Evolutionary conservation across 2,113 vertebrate species (phyloP).

Genomic region (Tor tambroides): DNA sequence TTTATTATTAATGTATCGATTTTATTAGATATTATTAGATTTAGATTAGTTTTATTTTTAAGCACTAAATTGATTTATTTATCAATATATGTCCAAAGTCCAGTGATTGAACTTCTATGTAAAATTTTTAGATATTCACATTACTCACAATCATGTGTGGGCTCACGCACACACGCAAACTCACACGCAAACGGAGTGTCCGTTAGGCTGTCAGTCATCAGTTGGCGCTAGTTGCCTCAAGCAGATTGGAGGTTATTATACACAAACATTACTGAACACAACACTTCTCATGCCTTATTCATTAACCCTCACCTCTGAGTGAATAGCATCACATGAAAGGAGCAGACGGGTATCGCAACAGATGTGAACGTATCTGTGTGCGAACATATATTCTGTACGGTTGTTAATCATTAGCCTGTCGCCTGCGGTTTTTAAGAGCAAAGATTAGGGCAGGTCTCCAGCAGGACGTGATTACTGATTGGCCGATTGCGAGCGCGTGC

Average conservation of each 20-base stretch:
- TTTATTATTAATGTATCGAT: too few relatives aligned
- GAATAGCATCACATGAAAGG: constrained; percentile 41
- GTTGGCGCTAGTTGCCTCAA: constrained; percentile 39
- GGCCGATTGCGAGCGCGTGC: constrained; percentile 56
- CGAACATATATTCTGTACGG: constrained; percentile 42
- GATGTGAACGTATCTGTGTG: constrained; percentile 51
- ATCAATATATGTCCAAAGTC: neutral
- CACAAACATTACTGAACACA: constrained; percentile 61
- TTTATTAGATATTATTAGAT: too few relatives aligned
- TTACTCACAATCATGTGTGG: neutral
- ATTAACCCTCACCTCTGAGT: constrained; percentile 60
- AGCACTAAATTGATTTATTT: too few relatives aligned
- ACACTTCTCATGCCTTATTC: constrained; percentile 65
- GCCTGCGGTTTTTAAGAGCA: constrained; percentile 59
- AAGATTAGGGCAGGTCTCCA: constrained; percentile 61
- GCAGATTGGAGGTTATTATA: constrained; percentile 60
- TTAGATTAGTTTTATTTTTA: too few relatives aligned
- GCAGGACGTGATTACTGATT: constrained; percentile 66
- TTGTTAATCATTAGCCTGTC: constrained; percentile 67
- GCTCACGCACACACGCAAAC: constrained; percentile 37
- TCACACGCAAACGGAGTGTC: constrained; percentile 23
- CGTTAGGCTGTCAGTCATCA: constrained; percentile 50
- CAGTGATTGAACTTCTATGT: neutral
- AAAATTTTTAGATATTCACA: too few relatives aligned
- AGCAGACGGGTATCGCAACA: neutral